Conservation (phyloP, 2,888 invertebrate species). For the Rotaria magnacalcarata region DNA sequence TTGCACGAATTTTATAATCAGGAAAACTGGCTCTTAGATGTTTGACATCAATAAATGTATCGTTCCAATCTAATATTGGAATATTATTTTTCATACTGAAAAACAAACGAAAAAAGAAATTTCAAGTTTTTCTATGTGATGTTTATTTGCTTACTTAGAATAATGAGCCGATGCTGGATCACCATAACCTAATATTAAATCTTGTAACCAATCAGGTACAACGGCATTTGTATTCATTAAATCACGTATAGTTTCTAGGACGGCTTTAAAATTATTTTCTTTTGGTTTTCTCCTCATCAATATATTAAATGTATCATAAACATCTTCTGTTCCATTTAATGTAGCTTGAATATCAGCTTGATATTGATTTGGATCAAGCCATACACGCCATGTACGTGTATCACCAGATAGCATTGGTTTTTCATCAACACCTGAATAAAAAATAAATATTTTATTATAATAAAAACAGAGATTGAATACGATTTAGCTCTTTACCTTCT, state of each 20-base stretch:
- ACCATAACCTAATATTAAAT: constrained; percentile 89
- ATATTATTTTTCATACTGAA: constrained; percentile 78
- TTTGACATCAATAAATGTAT: constrained; percentile 86
- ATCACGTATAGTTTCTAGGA: constrained; percentile 92
- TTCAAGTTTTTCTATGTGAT: too few relatives aligned
- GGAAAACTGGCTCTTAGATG: constrained; percentile 84
- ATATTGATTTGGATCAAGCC: constrained; percentile 95
- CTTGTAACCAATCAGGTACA: constrained; percentile 62
- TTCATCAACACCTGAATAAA: constrained; percentile 51
- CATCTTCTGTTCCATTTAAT: constrained; percentile 67
- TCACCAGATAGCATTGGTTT: constrained; percentile 81
- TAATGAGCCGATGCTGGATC: constrained; percentile 96
- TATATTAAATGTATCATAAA: constrained; percentile 76
- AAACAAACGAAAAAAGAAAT: constrained; percentile 36
- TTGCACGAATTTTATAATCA: constrained; percentile 70
- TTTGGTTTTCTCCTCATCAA: constrained; percentile 97
- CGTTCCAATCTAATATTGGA: constrained; percentile 72
- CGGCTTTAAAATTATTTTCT: constrained; percentile 99
- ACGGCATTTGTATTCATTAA: constrained; percentile 83
- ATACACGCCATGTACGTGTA: constrained; percentile 81
- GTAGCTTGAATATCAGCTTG: constrained; percentile 64
- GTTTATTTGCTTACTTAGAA: constrained; percentile 63
- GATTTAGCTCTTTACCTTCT: constrained; percentile 63
- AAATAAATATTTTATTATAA: constrained; percentile 22
- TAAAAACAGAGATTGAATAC: too few relatives aligned